Conservation (phyloP, 2,888 invertebrate genomes). For the Eristalis intricaria region DNA sequence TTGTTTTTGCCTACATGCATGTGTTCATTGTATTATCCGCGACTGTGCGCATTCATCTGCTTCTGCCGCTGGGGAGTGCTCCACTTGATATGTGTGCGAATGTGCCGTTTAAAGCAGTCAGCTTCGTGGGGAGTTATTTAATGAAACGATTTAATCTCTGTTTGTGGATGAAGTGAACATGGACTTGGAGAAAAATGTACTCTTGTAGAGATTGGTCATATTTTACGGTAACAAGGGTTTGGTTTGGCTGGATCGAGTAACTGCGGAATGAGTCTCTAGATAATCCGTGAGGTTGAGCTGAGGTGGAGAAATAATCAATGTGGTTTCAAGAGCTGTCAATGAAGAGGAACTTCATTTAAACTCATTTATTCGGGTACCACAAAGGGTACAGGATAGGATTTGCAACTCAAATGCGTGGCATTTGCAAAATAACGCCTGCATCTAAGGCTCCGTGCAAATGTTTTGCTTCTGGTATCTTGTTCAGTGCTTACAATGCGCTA, state of each 20-base stretch:
- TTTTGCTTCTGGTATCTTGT: too few species aligned
- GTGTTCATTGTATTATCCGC: neutral
- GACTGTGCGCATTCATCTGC: neutral
- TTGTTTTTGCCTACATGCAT: neutral
- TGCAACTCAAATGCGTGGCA: too few species aligned
- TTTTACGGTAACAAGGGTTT: neutral
- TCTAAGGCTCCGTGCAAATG: too few species aligned
- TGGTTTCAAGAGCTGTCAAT: too few species aligned
- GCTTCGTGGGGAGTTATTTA: neutral
- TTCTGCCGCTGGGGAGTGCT: neutral
- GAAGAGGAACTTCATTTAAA: too few species aligned
- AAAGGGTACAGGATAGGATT: too few species aligned
- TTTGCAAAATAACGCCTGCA: too few species aligned
- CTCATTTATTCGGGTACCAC: too few species aligned
- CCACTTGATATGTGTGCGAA: neutral
- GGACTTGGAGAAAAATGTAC: neutral
- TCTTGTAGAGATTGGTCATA: neutral
- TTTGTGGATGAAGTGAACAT: neutral
- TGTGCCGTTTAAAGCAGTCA: neutral
- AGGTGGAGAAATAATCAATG: neutral
- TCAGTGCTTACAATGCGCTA: too few species aligned
- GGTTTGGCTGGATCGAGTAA: too few species aligned
- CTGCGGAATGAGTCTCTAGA: too few species aligned
- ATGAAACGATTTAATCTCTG: neutral
- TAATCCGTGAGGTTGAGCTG: too few species aligned